These are phyloP conservation scores for Drosophila littoralis DNA, from an alignment of 1,140 invertebrate species.

Conservation along the genomic window DNA sequence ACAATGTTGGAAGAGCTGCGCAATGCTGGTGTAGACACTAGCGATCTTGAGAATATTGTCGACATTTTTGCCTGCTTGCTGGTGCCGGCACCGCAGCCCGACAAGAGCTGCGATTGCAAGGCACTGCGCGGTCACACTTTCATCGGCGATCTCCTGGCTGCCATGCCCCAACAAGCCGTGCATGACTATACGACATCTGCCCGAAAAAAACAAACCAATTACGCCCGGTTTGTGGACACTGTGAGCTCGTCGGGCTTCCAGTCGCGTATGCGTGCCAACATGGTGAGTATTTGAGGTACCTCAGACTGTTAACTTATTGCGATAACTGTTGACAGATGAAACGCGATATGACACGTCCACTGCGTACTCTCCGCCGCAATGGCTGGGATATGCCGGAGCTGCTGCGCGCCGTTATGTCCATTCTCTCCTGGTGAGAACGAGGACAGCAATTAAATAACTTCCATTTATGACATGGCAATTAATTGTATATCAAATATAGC, in stretches of 20 bases:
- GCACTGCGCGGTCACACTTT: slow-evolving; percentile 48
- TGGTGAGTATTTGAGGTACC: slow-evolving; percentile 45
- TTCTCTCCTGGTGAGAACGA: slow-evolving; percentile 55
- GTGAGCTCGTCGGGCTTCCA: slow-evolving; percentile 53
- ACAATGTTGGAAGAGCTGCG: slow-evolving; percentile 36
- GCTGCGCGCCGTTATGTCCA: slow-evolving; percentile 38
- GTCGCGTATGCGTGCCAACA: slow-evolving; percentile 30
- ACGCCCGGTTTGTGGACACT: slow-evolving; percentile 43
- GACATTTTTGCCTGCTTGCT: slow-evolving; percentile 59
- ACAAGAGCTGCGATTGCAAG: slow-evolving; percentile 46
- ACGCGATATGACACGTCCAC: slow-evolving; percentile 40
- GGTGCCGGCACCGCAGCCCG: slow-evolving; percentile 19
- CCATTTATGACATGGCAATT: not conserved
- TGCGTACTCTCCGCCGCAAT: slow-evolving; percentile 49
- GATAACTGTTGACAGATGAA: slow-evolving; percentile 39
- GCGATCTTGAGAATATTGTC: slow-evolving; percentile 48
- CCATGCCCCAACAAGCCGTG: slow-evolving; percentile 47
- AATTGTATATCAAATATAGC: slow-evolving; percentile 17
- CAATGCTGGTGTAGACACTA: slow-evolving; percentile 35
- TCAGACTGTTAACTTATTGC: not conserved
- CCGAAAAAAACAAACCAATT: slow-evolving; percentile 17
- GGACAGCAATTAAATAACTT: not conserved
- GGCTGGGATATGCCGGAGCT: slow-evolving; percentile 60
- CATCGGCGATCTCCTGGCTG: slow-evolving; percentile 45
- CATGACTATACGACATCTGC: slow-evolving; percentile 27